These are phyloP conservation scores for Yponomeuta cagnagella DNA, from an alignment of 2,888 invertebrate species.

Conservation along the genomic window DNA sequence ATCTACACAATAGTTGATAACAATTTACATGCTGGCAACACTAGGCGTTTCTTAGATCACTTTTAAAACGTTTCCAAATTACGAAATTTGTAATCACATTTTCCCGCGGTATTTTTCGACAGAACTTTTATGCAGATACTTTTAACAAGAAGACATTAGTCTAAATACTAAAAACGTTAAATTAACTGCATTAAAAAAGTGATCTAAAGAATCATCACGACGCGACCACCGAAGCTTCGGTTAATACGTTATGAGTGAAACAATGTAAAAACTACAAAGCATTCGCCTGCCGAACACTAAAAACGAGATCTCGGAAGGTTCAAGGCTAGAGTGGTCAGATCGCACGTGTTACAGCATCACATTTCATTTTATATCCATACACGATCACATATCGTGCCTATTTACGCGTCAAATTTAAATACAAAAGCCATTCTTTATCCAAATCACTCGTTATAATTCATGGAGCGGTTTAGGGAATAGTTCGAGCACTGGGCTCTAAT, in stretches of 20 bases:
- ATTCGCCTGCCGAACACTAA: not conserved
- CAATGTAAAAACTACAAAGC: not conserved
- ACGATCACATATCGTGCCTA: not conserved
- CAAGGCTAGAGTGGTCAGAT: not conserved
- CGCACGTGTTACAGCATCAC: not conserved
- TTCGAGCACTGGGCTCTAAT: not conserved
- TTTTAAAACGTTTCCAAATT: too few species aligned
- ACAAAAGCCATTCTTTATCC: not conserved
- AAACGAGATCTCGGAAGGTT: not conserved
- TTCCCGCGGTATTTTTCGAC: too few species aligned
- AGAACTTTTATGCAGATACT: too few species aligned
- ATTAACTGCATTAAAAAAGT: too few species aligned
- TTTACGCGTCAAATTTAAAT: not conserved
- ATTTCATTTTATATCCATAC: not conserved
- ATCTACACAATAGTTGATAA: conserved; percentile 9
- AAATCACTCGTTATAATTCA: not conserved
- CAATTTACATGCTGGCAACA: not conserved
- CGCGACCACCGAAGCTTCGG: not conserved
- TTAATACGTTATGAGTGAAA: not conserved
- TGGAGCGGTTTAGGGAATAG: not conserved
- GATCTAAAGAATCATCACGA: not conserved
- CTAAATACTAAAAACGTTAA: too few species aligned
- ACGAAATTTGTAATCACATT: too few species aligned
- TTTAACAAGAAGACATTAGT: too few species aligned
- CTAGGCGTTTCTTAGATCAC: not conserved